Conservation (phyloP, 1,140 invertebrate genomes). For the Thalassaphorura encarpata region DNA sequence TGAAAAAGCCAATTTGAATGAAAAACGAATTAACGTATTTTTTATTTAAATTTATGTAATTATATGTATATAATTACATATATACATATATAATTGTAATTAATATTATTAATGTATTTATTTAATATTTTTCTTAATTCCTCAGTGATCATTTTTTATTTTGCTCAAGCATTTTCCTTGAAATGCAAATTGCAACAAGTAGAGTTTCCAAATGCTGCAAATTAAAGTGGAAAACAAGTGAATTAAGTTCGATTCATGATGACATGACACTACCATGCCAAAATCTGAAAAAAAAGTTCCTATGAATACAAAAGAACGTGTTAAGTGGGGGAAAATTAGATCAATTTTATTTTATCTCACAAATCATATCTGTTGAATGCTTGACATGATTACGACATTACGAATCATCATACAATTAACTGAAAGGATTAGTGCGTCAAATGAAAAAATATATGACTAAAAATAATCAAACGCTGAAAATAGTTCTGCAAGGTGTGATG, state of each 20-base stretch:
- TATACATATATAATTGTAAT: too few relatives aligned
- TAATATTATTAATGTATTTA: too few relatives aligned
- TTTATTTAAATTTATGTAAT: too few relatives aligned
- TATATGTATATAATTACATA: too few relatives aligned
- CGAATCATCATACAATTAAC: background rate
- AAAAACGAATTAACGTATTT: background rate
- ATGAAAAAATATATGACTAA: constrained; percentile 4
- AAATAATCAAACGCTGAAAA: constrained; percentile 4
- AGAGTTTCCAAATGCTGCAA: background rate
- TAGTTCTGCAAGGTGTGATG: constrained; percentile 3
- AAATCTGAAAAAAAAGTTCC: too few relatives aligned
- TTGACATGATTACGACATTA: constrained; percentile 27
- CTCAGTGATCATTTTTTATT: background rate
- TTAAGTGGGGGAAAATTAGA: too few relatives aligned
- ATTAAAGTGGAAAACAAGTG: background rate
- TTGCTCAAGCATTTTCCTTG: background rate
- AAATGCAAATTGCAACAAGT: background rate
- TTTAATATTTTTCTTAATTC: too few relatives aligned
- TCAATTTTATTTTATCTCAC: background rate
- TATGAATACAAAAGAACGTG: too few relatives aligned
- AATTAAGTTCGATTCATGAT: background rate
- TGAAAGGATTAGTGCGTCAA: constrained; percentile 16
- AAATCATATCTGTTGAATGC: constrained; percentile 16
- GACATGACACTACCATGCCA: background rate
- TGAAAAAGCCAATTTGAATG: constrained; percentile 58